phyloP scores from a whole-genome alignment of 2,113 vertebrate species.

The Malurus elegans region DNA sequence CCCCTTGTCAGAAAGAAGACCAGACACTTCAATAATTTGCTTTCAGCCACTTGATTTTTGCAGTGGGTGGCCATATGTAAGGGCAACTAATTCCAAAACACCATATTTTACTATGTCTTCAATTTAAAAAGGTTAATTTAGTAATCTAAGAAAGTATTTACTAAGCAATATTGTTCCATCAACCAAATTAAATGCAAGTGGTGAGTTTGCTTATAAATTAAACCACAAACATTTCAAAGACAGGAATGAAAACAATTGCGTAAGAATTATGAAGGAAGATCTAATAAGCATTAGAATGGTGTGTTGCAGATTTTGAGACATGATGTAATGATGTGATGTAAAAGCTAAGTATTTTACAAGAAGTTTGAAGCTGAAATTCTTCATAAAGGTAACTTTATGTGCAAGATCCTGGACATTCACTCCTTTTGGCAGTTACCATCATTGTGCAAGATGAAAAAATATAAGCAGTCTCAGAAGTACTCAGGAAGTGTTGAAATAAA shows the following conservation, averaged over 20 bases:
- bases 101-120: not conserved
- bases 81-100: not conserved
- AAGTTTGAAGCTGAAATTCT: not conserved
- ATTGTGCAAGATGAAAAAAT: not conserved
- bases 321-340: not conserved
- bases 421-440: not conserved
- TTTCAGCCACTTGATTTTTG: not conserved
- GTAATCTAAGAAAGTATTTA: not conserved
- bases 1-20: not conserved
- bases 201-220: not conserved
- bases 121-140: not conserved
- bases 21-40: not conserved
- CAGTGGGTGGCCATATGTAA: not conserved
- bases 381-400: not conserved
- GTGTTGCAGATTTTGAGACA: not conserved
- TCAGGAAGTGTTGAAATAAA: not conserved
- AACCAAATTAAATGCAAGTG: not conserved
- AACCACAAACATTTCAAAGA: not conserved
- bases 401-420: not conserved
- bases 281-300: not conserved
- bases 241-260: not conserved
- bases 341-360: not conserved
- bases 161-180: not conserved
- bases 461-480: not conserved
- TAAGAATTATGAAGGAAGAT: not conserved